Percentiles rank a stretch among this genome's conserved stretches.
Conservation (phyloP, 1,140 invertebrate species). For the Temnothorax nylanderi region DNA sequence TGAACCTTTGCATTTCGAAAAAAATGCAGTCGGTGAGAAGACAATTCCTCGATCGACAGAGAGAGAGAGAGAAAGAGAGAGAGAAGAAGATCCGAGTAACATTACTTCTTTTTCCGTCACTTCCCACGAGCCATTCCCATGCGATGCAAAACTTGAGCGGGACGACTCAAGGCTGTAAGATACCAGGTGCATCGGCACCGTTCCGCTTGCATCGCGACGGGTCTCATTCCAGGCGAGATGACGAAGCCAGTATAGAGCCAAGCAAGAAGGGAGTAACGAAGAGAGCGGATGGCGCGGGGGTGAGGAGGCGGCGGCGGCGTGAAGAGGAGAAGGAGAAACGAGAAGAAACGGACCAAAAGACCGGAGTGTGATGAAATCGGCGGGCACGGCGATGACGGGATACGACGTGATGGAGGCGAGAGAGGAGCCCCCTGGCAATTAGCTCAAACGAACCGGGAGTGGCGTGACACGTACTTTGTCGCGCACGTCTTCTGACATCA, state of each 20-base stretch:
- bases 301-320: not conserved
- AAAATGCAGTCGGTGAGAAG: not conserved
- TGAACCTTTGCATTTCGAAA: not conserved
- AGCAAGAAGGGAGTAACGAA: conserved; percentile 41
- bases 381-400: conserved; percentile 72
- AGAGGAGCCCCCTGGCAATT: conserved; percentile 74
- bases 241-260: conserved; percentile 58
- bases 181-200: conserved; percentile 58
- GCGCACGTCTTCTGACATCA: conserved; percentile 80
- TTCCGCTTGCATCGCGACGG: conserved; percentile 57
- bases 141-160: conserved; percentile 54
- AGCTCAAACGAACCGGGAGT: conserved; percentile 82
- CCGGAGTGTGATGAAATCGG: conserved; percentile 76
- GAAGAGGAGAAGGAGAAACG: conserved; percentile 24
- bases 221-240: conserved; percentile 62
- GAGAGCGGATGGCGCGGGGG: conserved; percentile 22
- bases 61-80: not conserved
- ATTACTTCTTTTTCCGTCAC: conserved; percentile 52
- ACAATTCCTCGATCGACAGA: not conserved
- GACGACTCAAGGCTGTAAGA: conserved; percentile 53
- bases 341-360: conserved; percentile 54
- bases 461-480: conserved; percentile 84
- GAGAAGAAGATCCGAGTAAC: conserved; percentile 26
- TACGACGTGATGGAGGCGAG: conserved; percentile 30
- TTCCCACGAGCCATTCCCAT: conserved; percentile 59